Evolutionary conservation across 2,888 invertebrate genomes (phyloP), one percentile per base, ranked within the genome.

Genomic region (Schrankia costaestrigalis): DNA sequence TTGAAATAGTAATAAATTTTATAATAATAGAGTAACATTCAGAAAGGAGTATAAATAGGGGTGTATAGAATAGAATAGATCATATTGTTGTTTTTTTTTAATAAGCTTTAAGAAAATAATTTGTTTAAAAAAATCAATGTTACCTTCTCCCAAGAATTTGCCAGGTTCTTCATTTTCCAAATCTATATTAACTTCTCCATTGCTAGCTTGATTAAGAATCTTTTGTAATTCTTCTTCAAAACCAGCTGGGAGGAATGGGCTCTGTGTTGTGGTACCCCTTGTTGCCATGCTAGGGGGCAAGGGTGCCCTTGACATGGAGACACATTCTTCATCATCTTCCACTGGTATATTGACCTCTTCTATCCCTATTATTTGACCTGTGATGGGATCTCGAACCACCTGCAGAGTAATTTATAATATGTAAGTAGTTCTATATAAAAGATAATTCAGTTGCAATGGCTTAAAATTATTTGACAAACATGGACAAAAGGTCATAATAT

Each of bases 241-340:
- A 1, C 95, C 94, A 26, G 95, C 97, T 0, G 97, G 97, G 90
- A 95, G 92, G 71, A 97, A 97, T 0, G 96, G 96, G 65, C 92
- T 93, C 70, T 95, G 95, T 39, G 92, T 93, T 0, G 93, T 91
- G 31, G 92, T 93, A 9, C 97, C 97, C 56, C 92, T 89, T 0
- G 94, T 90, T 27, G 93, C 90, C 62, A 94, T 91, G 23, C 88
- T 86, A 2, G 93, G 90, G 5, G 93, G 91, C 22, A 93, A 90
- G 0, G 96, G 96, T 11, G 94, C 92, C 53, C 97, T 87, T 19
- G 90, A 90, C 88, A 97, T 91, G 0, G 96, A 96, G 71, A 94
- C 53, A 26, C 64, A 70, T 10, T 81, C 81, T 34, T 85, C 84
- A 43, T 85, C 81, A 69, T 86, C 83, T 48, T 84, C 83, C 30